Evolutionary conservation across 92 coral and sea anemone genomes (phyloP), one percentile per base, ranked within the genome.

Genomic region (Phenganax stokvisi): DNA sequence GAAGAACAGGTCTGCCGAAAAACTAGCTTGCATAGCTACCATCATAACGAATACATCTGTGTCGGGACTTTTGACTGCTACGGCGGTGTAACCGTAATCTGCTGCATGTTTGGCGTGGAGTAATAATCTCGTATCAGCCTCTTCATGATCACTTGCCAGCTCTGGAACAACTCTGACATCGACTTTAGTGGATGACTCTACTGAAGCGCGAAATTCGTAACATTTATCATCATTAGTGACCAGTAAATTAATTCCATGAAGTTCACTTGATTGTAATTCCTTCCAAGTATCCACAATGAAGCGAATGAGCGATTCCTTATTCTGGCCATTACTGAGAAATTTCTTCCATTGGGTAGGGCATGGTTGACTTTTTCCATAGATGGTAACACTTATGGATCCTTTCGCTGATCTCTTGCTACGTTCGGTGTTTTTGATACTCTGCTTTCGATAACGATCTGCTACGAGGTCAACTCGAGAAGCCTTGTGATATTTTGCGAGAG

Each of bases 61-160:
- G 16, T 73, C 77, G 51, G 77, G 77, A 73, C 77, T 73, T 73
- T 73, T 73, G 62, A 73, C 51, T 7, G 16, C 77, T 17, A 73
- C 77, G 51, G 10, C 62, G 3, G 29, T 3, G 16, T 3, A 73
- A 51, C 30, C 62, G 13, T 56, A 12, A 30, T 73, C 77, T 8
- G 60, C 10, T 20, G 77, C 61, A 54, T 73, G 77, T 56, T 51
- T 51, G 25, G 59, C 60, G 20, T 73, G 77, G 8, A 73, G 62
- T 12, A 73, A 25, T 29, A 72, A 37, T 47, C 57, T 6, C 51
- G 77, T 44, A 11, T 72, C 77, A 10, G 77, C 77, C 44, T 51
- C 77, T 55, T 72, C 77, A 11, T 72, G 77, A 27, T 72, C 77
- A 44, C 77, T 5, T 30, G 20, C 58, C 16, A 72, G 10, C 30